Evolutionary conservation across 2,113 vertebrate species (phyloP), one percentile per base, ranked within the genome.

Genomic region (Myrmophylax atrothorax): DNA sequence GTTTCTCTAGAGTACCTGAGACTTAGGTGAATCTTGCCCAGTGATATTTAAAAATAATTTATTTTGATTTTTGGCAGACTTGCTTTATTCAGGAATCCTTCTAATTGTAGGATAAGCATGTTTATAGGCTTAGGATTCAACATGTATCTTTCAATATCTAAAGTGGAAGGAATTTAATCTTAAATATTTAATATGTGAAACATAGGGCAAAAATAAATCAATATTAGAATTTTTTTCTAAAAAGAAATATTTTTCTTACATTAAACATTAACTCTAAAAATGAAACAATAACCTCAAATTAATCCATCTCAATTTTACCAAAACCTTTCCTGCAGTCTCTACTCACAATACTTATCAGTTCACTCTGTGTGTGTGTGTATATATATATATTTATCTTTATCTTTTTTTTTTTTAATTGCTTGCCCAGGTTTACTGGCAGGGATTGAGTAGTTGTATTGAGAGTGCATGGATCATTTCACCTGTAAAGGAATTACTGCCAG

Each of bases 361-460:
- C n/a, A 23, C 0, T 4, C 5, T 44, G 5, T 38, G 38, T 38
- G n/a, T n/a, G n/a, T n/a, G n/a, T n/a, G n/a, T n/a, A 42, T 42
- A 40, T 40, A 11, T 40, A 40, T 13, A 40, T 40, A 40, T 40
- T 40, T 40, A 40, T 40, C 12, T 40, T 40, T 38, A 38, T 38
- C 38, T 38, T 38, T 10, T 38, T 10, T 38, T 38, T 42, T 42
- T 17, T 4, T 11, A 17, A 23, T 79, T 83, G 31, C 9, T 86
- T 80, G 15, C 6, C 9, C 26, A 46, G 10, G 4, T 58, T 84
- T 94, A 42, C 64, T 77, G 47, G 20, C 20, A 35, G 42, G 53
- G 35, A 37, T 19, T 58, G 26, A 64, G 10, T 60, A 81, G 28
- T 38, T 52, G 20, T 38, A 82, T 52, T 94, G 70, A 90, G 26